Evolutionary conservation across 1,140 invertebrate species (phyloP).

Genomic region (Bombus affinis): DNA sequence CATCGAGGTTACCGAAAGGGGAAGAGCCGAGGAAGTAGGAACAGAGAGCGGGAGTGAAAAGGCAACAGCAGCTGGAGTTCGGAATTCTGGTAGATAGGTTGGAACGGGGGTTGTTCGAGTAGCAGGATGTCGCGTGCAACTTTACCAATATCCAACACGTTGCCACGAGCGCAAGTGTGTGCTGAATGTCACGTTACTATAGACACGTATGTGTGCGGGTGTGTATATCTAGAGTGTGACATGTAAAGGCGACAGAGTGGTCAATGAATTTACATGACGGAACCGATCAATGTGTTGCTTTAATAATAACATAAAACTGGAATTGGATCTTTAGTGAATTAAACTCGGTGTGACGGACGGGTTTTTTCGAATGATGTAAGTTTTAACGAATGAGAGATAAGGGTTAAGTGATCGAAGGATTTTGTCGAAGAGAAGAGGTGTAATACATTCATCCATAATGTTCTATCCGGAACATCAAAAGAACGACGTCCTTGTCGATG

Average conservation of each 20-base stretch:
- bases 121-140: constrained; percentile 78
- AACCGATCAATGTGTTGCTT: not conserved
- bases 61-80: constrained; percentile 59
- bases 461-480: no score
- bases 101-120: constrained; percentile 54
- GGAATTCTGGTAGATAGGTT: constrained; percentile 57
- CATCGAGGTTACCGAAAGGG: constrained; percentile 35
- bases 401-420: no score
- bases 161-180: constrained; percentile 35
- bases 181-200: constrained; percentile 49
- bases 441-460: not conserved
- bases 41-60: constrained; percentile 39
- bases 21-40: constrained; percentile 2
- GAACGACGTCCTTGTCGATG: no score
- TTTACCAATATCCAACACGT: constrained; percentile 80
- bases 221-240: not conserved
- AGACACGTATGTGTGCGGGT: not conserved
- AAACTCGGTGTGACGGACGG: not conserved
- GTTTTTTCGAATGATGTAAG: not conserved
- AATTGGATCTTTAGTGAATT: constrained; percentile 21
- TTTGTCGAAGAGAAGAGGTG: no score
- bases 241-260: constrained; percentile 40
- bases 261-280: constrained; percentile 66
- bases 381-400: not conserved
- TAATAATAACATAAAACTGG: constrained; percentile 3